Base-by-base conservation (phyloP, 2,113 vertebrate species). In the Larimichthys crocea region DNA sequence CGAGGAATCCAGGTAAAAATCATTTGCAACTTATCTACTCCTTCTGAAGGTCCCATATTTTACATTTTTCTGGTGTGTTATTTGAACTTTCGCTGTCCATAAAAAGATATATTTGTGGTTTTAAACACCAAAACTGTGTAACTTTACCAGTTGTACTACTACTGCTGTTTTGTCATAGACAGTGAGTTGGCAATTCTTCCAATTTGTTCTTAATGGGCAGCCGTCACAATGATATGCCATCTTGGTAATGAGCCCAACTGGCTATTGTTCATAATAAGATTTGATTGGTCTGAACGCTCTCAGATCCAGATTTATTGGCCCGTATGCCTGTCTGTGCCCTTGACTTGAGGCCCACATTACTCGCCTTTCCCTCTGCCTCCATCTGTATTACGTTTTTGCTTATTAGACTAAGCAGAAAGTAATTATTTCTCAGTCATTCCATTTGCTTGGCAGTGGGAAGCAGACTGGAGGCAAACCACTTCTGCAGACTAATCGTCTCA, bases 381-480 rank as follows among this genome's bases (percentile, higher is more conserved):
- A 86, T 87, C 80, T 83, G 59, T 77, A 71, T 88, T 83, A 31
- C 64, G 65, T 82, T 92, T 85, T 76, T 84, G 80, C 79, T 90
- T 87, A 87, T 88, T 92, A 89, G 83, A 79, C 76, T 79, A 82
- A 87, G 72, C 76, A 80, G 66, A 85, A 82, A 79, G 87, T 90
- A 89, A 92, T 93, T 91, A 92, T 92, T 89, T 88, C 76, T 76
- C 77, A 74, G 82, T 76, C 69, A 76, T 95, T 94, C 72, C 76
- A 87, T 79, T 86, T 70, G n/a, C 77, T 72, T 71, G 75, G 85
- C 84, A 77, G 86, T 75, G 70, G 84, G 85, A 92, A 52, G 77
- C 74, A 71, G 55, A 85, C 88, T 83, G 68, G 66, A 79, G 86
- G 83, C 79, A 82, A 85, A 85, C 64, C 85, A 66, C 73, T 86